These are phyloP conservation scores for Erebia epiphron DNA, from an alignment of 2,888 invertebrate species.

Conservation along the genomic window DNA sequence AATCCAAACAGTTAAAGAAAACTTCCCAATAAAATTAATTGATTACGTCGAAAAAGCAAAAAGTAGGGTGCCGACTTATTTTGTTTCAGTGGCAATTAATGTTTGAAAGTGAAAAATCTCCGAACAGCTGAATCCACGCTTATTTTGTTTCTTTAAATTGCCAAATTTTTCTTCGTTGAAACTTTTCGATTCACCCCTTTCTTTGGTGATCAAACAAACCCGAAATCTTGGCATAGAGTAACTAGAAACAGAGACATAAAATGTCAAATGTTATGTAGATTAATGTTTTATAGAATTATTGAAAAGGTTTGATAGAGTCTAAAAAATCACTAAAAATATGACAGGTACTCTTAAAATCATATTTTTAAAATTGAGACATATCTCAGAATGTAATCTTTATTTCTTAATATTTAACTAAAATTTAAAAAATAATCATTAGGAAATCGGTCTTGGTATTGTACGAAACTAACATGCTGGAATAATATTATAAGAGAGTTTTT, in stretches of 20 bases:
- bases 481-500: not conserved
- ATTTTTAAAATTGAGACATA: not conserved
- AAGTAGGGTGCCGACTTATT: slow-evolving; percentile 77
- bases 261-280: not conserved
- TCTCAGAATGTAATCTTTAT: not conserved
- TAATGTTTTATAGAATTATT: too few relatives aligned
- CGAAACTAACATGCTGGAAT: not conserved
- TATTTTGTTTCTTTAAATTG: slow-evolving; percentile 76
- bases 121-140: slow-evolving; percentile 61
- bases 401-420: not conserved
- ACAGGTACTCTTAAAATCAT: not conserved
- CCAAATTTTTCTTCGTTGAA: slow-evolving; percentile 75
- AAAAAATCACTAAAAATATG: not conserved
- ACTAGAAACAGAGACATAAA: slow-evolving; percentile 31
- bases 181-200: slow-evolving; percentile 79
- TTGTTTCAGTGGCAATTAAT: slow-evolving; percentile 78
- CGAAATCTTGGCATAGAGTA: slow-evolving; percentile 53
- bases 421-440: not conserved
- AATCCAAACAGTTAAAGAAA: slow-evolving; percentile 14
- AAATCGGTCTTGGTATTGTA: not conserved
- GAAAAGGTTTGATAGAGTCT: too few relatives aligned
- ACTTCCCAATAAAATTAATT: slow-evolving; percentile 53
- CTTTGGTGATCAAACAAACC: slow-evolving; percentile 72
- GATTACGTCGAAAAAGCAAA: slow-evolving; percentile 72
- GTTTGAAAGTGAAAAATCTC: slow-evolving; percentile 80